A percentile compares a stretch with the other conserved stretches of the same genome.
Conservation (phyloP, 2,888 invertebrate species). For the Troilus luridus region DNA sequence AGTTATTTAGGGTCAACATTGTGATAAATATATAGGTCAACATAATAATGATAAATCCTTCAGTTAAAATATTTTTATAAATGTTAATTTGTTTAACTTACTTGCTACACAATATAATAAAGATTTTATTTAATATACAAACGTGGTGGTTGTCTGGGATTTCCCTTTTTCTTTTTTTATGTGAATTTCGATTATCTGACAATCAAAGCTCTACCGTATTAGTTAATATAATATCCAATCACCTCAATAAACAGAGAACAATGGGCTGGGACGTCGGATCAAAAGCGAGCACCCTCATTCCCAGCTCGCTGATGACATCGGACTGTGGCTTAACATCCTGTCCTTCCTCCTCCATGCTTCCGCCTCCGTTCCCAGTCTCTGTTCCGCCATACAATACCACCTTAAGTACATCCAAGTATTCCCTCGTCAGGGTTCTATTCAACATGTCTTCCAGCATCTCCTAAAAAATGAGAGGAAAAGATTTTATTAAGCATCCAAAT, state of each 20-base stretch:
- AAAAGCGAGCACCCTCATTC: constrained; percentile 79
- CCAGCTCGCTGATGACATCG: constrained; percentile 87
- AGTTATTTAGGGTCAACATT: too few species aligned
- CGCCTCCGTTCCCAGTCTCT: constrained; percentile 61
- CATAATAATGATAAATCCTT: too few species aligned
- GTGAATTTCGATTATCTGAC: too few species aligned
- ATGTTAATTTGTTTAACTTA: too few species aligned
- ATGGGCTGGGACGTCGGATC: constrained; percentile 77
- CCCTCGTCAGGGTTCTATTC: constrained; percentile 87
- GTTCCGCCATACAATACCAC: constrained; percentile 80
- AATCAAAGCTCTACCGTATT: too few species aligned
- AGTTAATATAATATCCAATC: constrained; percentile 55
- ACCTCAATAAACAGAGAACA: constrained; percentile 76
- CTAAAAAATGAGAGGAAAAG: constrained; percentile 63
- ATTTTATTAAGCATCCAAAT: not conserved
- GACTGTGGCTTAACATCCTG: constrained; percentile 67
- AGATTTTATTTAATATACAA: too few species aligned
- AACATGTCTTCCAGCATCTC: constrained; percentile 90
- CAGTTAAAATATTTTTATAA: too few species aligned
- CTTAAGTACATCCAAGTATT: constrained; percentile 88
- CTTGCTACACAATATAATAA: too few species aligned
- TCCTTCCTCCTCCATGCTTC: constrained; percentile 64
- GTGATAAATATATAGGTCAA: too few species aligned
- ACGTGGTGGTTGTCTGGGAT: too few species aligned
- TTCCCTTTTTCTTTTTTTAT: too few species aligned